phyloP scores from a whole-genome alignment of 2,797 vertebrate genomes.

The Hippoglossus hippoglossus region DNA sequence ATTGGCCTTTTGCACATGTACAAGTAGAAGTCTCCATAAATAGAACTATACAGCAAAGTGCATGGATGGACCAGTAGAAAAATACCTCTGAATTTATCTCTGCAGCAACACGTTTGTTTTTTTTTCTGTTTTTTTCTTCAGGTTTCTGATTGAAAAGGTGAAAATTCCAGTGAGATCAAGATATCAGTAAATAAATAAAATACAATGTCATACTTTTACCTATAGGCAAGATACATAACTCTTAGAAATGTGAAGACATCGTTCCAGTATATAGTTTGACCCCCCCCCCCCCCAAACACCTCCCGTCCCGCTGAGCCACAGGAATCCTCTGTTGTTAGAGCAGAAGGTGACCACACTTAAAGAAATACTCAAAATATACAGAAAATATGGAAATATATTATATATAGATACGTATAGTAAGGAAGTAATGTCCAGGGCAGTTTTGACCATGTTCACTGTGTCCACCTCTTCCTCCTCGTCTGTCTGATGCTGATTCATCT shows the following conservation, averaged over 20 bases:
- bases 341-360: conserved; percentile 85
- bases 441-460: conserved; percentile 73
- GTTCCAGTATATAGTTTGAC: conserved; percentile 70
- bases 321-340: conserved; percentile 64
- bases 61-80: conserved; percentile 80
- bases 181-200: conserved; percentile 79
- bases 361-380: conserved; percentile 92
- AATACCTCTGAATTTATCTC: conserved; percentile 79
- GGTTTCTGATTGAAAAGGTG: conserved; percentile 72
- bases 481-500: conserved; percentile 65
- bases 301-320: conserved; percentile 48
- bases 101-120: conserved; percentile 66
- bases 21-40: conserved; percentile 76
- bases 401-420: conserved; percentile 84
- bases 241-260: conserved; percentile 81
- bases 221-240: conserved; percentile 76
- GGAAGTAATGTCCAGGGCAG: conserved; percentile 83
- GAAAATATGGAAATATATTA: conserved; percentile 87
- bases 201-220: conserved; percentile 76
- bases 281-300: conserved; percentile 12
- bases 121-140: conserved; percentile 16
- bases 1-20: conserved; percentile 71
- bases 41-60: conserved; percentile 81
- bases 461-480: conserved; percentile 46
- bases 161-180: conserved; percentile 74